A percentile compares a stretch with the other conserved stretches of the same genome.
Conservation (phyloP, 2,797 vertebrate genomes). For the Micropoecilia bifurca region DNA sequence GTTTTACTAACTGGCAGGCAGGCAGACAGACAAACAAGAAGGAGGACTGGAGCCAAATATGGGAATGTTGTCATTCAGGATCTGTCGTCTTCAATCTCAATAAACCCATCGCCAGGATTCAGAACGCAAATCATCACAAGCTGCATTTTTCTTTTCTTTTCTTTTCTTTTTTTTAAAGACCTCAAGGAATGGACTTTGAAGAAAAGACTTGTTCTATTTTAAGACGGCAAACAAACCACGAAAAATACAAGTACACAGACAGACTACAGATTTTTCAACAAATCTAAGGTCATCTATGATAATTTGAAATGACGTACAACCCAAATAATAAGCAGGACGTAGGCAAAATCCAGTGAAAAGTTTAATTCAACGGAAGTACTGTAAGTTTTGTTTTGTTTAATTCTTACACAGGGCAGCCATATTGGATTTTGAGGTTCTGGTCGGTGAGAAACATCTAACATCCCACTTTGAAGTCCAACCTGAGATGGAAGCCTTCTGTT, state of each 20-base stretch:
- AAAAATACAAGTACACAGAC: conserved; percentile 14
- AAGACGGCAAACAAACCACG: conserved; percentile 12
- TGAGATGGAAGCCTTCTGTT: too few species aligned
- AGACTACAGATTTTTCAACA: background rate
- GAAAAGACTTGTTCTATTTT: background rate
- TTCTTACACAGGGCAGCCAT: background rate
- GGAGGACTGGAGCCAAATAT: conserved; percentile 3
- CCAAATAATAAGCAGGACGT: too few species aligned
- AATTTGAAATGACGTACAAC: too few species aligned
- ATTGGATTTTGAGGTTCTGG: background rate
- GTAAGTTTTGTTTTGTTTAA: too few species aligned
- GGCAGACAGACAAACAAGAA: conserved; percentile 4
- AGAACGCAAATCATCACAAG: conserved; percentile 28
- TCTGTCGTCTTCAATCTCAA: conserved; percentile 19
- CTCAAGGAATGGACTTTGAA: conserved; percentile 42
- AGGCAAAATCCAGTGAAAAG: too few species aligned
- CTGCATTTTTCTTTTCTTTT: background rate
- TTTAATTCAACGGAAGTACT: too few species aligned
- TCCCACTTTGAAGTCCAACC: too few species aligned
- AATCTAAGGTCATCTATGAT: background rate
- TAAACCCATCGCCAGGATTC: conserved; percentile 17
- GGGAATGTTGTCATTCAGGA: conserved; percentile 21
- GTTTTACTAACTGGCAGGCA: conserved; percentile 47
- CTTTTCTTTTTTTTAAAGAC: background rate
- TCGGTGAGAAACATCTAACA: background rate